Evolutionary conservation across 2,888 invertebrate genomes (phyloP).

Genomic region (Leptinotarsa peninsularis): DNA sequence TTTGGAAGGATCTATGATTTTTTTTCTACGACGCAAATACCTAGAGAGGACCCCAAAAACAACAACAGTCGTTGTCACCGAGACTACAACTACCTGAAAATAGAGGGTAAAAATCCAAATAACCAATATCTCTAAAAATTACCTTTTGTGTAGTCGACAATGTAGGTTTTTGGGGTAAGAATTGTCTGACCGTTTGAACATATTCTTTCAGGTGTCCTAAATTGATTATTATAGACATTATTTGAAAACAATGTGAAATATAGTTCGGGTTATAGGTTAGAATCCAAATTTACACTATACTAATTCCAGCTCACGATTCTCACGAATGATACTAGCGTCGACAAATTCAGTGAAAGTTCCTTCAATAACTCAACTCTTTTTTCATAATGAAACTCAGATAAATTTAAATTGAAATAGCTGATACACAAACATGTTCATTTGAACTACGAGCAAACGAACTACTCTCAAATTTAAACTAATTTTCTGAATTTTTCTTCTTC

Average conservation of each 20-base stretch:
- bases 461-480: neutral
- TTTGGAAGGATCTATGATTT: constrained; percentile 70
- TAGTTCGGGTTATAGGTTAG: constrained; percentile 34
- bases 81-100: constrained; percentile 77
- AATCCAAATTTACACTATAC: constrained; percentile 9
- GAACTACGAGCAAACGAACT: constrained; percentile 13
- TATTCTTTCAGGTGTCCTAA: constrained; percentile 70
- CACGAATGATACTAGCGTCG: neutral
- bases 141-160: constrained; percentile 81
- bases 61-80: constrained; percentile 82
- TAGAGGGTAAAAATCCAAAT: constrained; percentile 20
- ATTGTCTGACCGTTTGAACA: constrained; percentile 69
- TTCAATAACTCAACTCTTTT: neutral
- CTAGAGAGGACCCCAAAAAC: constrained; percentile 86
- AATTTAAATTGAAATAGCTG: constrained; percentile 15
- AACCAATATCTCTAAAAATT: constrained; percentile 7
- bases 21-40: constrained; percentile 80
- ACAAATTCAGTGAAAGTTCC: neutral
- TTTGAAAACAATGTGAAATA: constrained; percentile 23
- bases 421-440: neutral
- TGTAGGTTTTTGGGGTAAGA: constrained; percentile 65
- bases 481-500: too few species aligned
- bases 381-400: too few species aligned
- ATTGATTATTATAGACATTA: constrained; percentile 68
- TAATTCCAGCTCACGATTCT: neutral